Evolutionary conservation across 2,113 vertebrate genomes (phyloP).

Genomic region (Hylia prasina): DNA sequence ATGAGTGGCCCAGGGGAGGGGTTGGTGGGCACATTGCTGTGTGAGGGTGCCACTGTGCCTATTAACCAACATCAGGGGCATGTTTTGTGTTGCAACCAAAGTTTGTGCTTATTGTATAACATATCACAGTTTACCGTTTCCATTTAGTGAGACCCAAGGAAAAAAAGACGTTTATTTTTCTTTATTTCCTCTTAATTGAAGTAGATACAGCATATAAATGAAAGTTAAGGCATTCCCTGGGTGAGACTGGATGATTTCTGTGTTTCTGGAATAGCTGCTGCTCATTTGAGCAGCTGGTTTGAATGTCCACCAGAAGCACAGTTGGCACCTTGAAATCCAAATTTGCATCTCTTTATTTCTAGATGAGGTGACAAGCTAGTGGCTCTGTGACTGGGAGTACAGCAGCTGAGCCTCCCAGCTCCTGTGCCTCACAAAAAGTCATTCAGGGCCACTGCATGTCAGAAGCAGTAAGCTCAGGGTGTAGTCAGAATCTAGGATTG

Average conservation of each 20-base stretch:
- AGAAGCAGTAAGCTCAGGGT: neutral
- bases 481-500: neutral
- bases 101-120: neutral
- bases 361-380: neutral
- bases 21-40: neutral
- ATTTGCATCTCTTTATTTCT: neutral
- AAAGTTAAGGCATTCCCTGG: neutral
- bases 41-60: neutral
- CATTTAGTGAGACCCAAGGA: neutral
- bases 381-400: neutral
- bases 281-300: neutral
- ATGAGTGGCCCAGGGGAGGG: neutral
- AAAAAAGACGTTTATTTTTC: neutral
- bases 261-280: neutral
- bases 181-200: neutral
- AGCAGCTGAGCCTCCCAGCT: neutral
- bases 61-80: rapidly evolving
- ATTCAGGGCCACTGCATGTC: neutral
- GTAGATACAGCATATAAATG: neutral
- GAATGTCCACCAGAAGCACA: neutral
- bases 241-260: neutral
- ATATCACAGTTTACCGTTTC: neutral
- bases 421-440: neutral
- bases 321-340: neutral
- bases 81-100: neutral